These are phyloP conservation scores for Melitaea athalia DNA, from an alignment of 2,888 invertebrate species.

Conservation along the genomic window DNA sequence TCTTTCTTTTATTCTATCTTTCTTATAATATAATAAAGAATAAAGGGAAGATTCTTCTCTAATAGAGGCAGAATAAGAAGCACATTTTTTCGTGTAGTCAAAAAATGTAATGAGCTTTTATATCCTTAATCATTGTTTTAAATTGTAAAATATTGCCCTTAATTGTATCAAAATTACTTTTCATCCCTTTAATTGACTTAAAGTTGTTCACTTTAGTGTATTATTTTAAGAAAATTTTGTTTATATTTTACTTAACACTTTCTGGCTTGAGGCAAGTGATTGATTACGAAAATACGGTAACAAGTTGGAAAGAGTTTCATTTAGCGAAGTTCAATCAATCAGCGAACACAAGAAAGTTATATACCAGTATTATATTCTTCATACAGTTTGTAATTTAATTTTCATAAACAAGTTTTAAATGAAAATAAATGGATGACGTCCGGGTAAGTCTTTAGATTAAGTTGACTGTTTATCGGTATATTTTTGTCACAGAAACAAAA, in stretches of 20 bases:
- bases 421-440: background rate
- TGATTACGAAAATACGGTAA: conserved; percentile 24
- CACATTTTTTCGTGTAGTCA: too few species aligned
- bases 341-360: background rate
- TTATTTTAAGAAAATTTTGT: conserved; percentile 12
- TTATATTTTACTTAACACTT: conserved; percentile 12
- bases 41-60: too few species aligned
- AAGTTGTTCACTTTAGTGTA: background rate
- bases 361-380: background rate
- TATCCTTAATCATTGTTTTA: too few species aligned
- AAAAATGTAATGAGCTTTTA: too few species aligned
- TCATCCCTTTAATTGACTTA: background rate
- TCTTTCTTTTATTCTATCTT: too few species aligned
- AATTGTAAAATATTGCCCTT: background rate
- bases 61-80: too few species aligned
- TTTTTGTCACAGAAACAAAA: too few species aligned
- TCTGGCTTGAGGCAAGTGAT: conserved; percentile 17
- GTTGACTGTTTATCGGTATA: too few species aligned
- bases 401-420: background rate
- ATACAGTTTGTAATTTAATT: background rate
- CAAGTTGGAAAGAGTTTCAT: conserved; percentile 24
- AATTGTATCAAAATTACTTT: background rate
- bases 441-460: too few species aligned
- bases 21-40: too few species aligned
- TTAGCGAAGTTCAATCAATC: conserved; percentile 16